Conservation (phyloP, 2,888 invertebrate genomes). For the Nemapogon koenigi region DNA sequence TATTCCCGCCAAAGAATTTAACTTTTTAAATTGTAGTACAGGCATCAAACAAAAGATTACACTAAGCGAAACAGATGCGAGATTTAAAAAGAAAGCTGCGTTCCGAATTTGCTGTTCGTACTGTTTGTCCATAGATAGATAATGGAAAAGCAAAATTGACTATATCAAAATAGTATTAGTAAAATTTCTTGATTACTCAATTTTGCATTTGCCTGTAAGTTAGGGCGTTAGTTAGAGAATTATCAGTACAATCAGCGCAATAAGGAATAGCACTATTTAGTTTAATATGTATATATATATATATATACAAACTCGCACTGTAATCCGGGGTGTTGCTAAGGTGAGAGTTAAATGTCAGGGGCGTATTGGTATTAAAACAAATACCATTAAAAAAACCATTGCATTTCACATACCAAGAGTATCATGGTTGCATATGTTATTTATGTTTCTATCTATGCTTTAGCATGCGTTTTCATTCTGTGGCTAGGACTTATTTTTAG, state of each 20-base stretch:
- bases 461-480: too few species aligned
- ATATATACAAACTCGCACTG: conserved; percentile 41
- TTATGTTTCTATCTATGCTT: too few species aligned
- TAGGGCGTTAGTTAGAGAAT: neutral
- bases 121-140: too few species aligned
- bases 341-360: conserved; percentile 58
- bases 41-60: conserved; percentile 61
- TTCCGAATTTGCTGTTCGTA: conserved; percentile 7
- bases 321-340: conserved; percentile 51
- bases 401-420: conserved; percentile 12
- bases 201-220: too few species aligned
- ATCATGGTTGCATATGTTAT: conserved; percentile 7
- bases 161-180: too few species aligned
- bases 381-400: too few species aligned
- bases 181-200: neutral
- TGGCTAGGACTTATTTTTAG: neutral
- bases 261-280: neutral
- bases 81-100: conserved; percentile 15
- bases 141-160: too few species aligned
- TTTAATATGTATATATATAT: too few species aligned
- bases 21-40: conserved; percentile 8
- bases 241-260: conserved; percentile 4
- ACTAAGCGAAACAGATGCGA: conserved; percentile 41
- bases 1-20: conserved; percentile 32
- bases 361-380: conserved; percentile 60